Base-by-base conservation (phyloP, 1,140 invertebrate genomes). In the Drosophila prosaltans region DNA sequence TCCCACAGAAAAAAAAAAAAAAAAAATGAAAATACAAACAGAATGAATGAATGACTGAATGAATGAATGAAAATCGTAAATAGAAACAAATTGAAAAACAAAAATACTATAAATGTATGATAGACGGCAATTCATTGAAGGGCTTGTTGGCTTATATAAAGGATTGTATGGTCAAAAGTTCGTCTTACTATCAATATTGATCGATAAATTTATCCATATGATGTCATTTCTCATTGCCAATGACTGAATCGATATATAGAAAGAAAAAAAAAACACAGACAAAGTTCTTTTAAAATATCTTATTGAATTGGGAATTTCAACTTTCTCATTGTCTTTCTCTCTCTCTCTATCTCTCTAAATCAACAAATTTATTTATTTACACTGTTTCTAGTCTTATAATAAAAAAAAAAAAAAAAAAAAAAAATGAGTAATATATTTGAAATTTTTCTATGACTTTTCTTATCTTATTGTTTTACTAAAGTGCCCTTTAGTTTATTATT, bases 401-500 rank as follows among this genome's bases (percentile, higher is more conserved):
- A 51, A 26, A 51, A 43, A n/a, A 1, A 10, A 7, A 1, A 6
- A 6, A n/a, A 2, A 2, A 30, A 41, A 26, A 51, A 51, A 11
- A 3, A 9, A 40, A 40, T 51, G 45, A 51, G 45, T 26, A 51
- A 51, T 51, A 51, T 21, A 51, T 51, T 26, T 48, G 7, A 8
- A 21, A 21, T 48, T 51, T 26, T 10, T 26, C 21, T 24, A 2
- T 48, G 7, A 10, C 9, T 10, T 26, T 51, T 51, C 45, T 51
- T 51, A 51, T 51, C 45, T 51, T 10, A 36, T 36, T 36, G 32
- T 36, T 36, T 36, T 36, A 36, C 32, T 36, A 36, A 51, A 51
- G 45, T 51, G 45, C 45, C 45, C 45, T 51, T 51, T 26, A 51
- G 32, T 36, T 51, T 51, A 51, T 51, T 21, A 48, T 48, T 48